Evolutionary conservation across 2,888 invertebrate genomes (phyloP), one percentile per base, ranked within the genome.

Genomic region (Marronus borbonicus): DNA sequence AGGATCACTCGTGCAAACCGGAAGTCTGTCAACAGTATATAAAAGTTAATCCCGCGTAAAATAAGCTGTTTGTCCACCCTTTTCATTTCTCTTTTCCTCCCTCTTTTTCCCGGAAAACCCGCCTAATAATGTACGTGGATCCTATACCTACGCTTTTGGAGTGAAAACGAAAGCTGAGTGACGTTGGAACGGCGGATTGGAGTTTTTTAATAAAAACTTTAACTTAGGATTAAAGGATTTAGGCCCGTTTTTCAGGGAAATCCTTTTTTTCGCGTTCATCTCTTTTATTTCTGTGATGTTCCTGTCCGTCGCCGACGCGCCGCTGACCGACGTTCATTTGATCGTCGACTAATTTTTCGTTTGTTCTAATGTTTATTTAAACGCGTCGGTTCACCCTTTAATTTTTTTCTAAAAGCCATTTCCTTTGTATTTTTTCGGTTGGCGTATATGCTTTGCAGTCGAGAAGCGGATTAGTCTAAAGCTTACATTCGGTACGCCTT

Each of bases 21-120:
- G 86, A 86, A 87, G 85, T 84, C 85, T 87, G 86, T 86, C 86
- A 86, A 86, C 87, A 86, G 87, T 86, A 87, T 86, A 87, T 86
- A 86, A 85, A 86, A 87, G 87, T 86, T 87, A 87, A 87, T 87
- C 86, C 86, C 80, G 83, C 84, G 85, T 84, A 84, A 87, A 87
- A 87, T 87, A 85, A 87, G 85, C 86, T 86, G 86, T 86, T 86
- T 86, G 86, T 84, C 77, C 69, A 77, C 77, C 77, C 77, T 77
- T 77, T 77, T 77, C 77, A 77, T 77, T 77, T 60, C 62, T 69
- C 70, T 60, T 66, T 66, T 44, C 66, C 36, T 44, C 66, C 36
- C 72, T 50, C 60, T 50, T 69, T 66, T 44, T 44, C 49, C n/a
- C 39, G 58, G 58, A 58, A 72, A 72, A 58, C 72, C 72, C 20